Conservation (phyloP, 2,888 invertebrate genomes). For the Ganaspis brasiliensis region DNA sequence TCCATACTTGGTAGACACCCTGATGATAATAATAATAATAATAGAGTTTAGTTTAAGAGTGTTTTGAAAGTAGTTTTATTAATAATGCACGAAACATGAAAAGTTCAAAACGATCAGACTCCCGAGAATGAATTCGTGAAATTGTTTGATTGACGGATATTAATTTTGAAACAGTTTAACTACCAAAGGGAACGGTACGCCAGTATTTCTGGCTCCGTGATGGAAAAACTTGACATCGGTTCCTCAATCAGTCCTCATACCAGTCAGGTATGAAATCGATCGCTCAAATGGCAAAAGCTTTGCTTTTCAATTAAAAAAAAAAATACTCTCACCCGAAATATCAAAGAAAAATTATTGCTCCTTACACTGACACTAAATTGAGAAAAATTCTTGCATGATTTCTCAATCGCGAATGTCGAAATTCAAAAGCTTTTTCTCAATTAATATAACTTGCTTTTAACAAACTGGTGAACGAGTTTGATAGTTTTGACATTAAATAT, state of each 20-base stretch:
- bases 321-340: neutral
- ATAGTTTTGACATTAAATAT: slow-evolving; percentile 52
- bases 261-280: slow-evolving; percentile 84
- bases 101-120: slow-evolving; percentile 41
- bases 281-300: slow-evolving; percentile 47
- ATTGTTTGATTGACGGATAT: slow-evolving; percentile 39
- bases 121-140: neutral
- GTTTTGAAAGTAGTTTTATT: too few species aligned
- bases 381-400: slow-evolving; percentile 16
- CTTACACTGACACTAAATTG: neutral
- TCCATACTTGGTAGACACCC: too few species aligned
- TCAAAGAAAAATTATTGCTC: too few species aligned
- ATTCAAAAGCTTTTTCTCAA: slow-evolving; percentile 42
- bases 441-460: slow-evolving; percentile 33
- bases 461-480: slow-evolving; percentile 45
- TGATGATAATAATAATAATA: too few species aligned
- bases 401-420: slow-evolving; percentile 47
- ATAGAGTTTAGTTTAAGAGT: too few species aligned
- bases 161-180: slow-evolving; percentile 84
- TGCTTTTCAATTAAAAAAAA: neutral
- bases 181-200: slow-evolving; percentile 91
- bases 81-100: too few species aligned
- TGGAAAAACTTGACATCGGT: slow-evolving; percentile 90
- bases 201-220: slow-evolving; percentile 90
- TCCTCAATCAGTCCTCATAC: slow-evolving; percentile 88